Percentiles rank a stretch among this genome's conserved stretches.
These are phyloP conservation scores for Hippopotamus amphibius DNA, from an alignment of 2,113 vertebrate species.

Conservation along the genomic window DNA sequence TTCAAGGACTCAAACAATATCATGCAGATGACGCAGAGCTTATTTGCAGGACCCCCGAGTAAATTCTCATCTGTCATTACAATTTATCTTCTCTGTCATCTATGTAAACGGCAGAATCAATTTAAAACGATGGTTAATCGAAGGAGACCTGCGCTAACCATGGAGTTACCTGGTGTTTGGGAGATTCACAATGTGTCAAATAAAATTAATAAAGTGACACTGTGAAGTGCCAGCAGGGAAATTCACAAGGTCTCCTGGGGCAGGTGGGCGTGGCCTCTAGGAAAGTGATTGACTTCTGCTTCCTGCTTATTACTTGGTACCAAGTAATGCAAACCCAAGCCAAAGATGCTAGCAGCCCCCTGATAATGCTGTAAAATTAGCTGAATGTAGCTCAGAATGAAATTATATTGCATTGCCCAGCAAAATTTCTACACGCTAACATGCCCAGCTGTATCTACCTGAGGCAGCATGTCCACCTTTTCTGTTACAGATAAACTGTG, in stretches of 20 bases:
- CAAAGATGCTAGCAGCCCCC: background rate
- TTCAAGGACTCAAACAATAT: background rate
- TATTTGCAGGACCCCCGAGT: background rate
- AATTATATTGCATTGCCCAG: background rate
- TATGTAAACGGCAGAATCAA: background rate
- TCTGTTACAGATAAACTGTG: background rate
- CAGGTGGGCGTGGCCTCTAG: background rate
- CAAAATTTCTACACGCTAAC: background rate
- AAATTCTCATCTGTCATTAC: background rate
- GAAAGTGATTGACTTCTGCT: background rate
- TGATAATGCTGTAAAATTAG: background rate
- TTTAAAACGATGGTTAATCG: background rate
- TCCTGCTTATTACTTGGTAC: fast-evolving
- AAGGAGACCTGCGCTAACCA: background rate
- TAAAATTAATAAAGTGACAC: background rate
- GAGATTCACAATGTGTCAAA: background rate
- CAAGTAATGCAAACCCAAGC: background rate
- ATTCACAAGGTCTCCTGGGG: fast-evolving
- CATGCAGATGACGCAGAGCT: background rate
- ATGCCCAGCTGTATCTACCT: fast-evolving
- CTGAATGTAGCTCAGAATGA: background rate
- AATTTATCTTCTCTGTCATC: background rate
- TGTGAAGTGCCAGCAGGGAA: background rate
- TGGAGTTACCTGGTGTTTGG: fast-evolving
- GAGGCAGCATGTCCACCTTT: fast-evolving